Evolutionary conservation across 2,113 vertebrate genomes (phyloP), one percentile per base, ranked within the genome.

Genomic region (Hyaena hyaena): DNA sequence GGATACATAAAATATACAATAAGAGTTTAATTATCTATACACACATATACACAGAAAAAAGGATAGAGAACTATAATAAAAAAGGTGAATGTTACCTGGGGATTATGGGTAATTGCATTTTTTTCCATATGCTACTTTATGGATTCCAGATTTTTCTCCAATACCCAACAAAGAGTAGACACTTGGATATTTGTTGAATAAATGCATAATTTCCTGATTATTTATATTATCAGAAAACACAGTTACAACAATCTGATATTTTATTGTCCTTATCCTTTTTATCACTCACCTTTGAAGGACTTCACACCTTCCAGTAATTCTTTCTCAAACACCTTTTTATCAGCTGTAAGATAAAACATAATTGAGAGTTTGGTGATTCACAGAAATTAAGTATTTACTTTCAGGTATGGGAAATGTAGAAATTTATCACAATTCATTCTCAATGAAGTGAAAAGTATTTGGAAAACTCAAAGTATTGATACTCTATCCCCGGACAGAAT

Each of bases 281-380:
- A 61, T 90, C 31, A 85, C 96, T 97, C 12, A 97, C 97, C 90
- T 83, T 26, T 92, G 92, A 68, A 93, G 31, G 43, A 79, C 90
- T 95, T 96, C 68, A 96, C 5, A 1, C 0, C 80, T 28, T 87
- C 80, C 21, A 89, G 2, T 53, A 97, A 35, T 53, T 96, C 71
- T 61, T 76, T 95, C 31, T 48, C 17, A 93, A 89, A 96, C 4
- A 95, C 63, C 7, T 84, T 97, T 83, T 94, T 95, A 26, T 97
- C 45, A 63, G 24, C 97, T 97, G 88, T 58, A 55, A 92, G 71
- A 88, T 26, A 97, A 88, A 91, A 79, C 43, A 61, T 1, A 43
- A 87, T 43, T 39, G 45, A 80, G 19, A n/a, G 95, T 93, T 76
- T 76, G 19, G n/a, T 16, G 24, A 83, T 48, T 69, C 71, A 93